phyloP scores from a whole-genome alignment of 2,797 vertebrate species.

The Gymnocypris eckloni region DNA sequence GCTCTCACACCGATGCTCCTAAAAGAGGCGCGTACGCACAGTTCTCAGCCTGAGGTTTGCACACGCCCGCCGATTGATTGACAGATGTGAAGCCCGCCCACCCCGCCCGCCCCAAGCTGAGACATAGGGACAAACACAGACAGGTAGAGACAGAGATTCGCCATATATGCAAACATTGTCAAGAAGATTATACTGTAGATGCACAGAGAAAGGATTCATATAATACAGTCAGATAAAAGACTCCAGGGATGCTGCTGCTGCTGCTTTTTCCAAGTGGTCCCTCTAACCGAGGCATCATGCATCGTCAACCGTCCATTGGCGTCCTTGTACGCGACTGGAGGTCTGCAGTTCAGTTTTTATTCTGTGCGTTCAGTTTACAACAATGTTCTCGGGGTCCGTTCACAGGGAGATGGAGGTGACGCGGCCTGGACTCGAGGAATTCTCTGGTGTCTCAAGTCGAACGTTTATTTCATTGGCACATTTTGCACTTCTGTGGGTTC shows the following conservation, averaged over 20 bases:
- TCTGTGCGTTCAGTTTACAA: constrained; percentile 20
- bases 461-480: constrained; percentile 76
- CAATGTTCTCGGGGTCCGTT: not conserved
- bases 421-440: constrained; percentile 37
- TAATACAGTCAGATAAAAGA: constrained; percentile 64
- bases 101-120: constrained; percentile 52
- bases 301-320: constrained; percentile 2
- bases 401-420: constrained; percentile 15
- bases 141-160: constrained; percentile 71
- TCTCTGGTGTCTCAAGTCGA: constrained; percentile 68
- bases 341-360: constrained; percentile 15
- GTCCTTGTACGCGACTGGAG: not conserved
- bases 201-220: constrained; percentile 72
- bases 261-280: constrained; percentile 25
- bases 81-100: constrained; percentile 50
- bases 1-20: constrained; percentile 23
- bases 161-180: constrained; percentile 73
- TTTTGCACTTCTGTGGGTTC: constrained; percentile 71
- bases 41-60: constrained; percentile 63
- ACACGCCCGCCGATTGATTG: constrained; percentile 51
- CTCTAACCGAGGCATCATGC: constrained; percentile 7
- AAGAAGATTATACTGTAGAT: constrained; percentile 76
- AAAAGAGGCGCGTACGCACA: not conserved
- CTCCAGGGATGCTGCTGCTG: constrained; percentile 45
- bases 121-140: constrained; percentile 67